phyloP scores from a whole-genome alignment of 2,797 vertebrate genomes.

The Sebastes ruberrimus region DNA sequence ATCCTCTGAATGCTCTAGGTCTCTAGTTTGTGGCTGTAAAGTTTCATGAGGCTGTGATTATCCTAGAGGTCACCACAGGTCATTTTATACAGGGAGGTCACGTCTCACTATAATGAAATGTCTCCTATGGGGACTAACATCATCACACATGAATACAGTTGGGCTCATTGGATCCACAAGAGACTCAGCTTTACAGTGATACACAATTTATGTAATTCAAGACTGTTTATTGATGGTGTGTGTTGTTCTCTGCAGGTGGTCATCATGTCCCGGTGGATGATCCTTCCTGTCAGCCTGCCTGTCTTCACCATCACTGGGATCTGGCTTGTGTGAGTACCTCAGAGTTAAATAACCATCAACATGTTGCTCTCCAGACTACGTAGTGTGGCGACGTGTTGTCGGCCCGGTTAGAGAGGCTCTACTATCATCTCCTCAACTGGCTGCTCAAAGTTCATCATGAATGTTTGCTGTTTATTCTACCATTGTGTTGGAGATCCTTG shows the following conservation, averaged over 20 bases:
- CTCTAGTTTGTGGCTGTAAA: too few species aligned
- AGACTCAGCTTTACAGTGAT: too few species aligned
- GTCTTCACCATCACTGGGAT: slow-evolving; percentile 90
- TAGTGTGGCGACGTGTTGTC: too few species aligned
- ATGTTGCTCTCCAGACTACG: background rate
- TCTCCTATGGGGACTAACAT: too few species aligned
- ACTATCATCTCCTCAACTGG: background rate
- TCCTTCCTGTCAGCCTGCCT: slow-evolving; percentile 87
- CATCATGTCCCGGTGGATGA: slow-evolving; percentile 87
- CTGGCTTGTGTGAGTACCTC: slow-evolving; percentile 89
- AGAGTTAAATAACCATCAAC: background rate
- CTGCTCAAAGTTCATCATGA: slow-evolving; percentile 3
- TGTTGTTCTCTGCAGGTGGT: background rate
- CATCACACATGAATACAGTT: too few species aligned
- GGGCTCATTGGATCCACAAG: too few species aligned
- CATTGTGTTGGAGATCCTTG: background rate
- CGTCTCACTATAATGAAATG: too few species aligned
- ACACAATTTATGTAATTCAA: too few species aligned
- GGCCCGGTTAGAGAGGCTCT: background rate
- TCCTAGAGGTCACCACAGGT: too few species aligned
- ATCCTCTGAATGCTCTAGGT: too few species aligned
- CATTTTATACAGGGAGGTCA: too few species aligned
- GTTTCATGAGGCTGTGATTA: too few species aligned
- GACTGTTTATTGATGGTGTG: background rate
- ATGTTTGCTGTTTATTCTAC: background rate